Percentiles rank a stretch among this genome's conserved stretches.
Conservation (phyloP, 2,888 invertebrate genomes). For the Callosobruchus maculatus region DNA sequence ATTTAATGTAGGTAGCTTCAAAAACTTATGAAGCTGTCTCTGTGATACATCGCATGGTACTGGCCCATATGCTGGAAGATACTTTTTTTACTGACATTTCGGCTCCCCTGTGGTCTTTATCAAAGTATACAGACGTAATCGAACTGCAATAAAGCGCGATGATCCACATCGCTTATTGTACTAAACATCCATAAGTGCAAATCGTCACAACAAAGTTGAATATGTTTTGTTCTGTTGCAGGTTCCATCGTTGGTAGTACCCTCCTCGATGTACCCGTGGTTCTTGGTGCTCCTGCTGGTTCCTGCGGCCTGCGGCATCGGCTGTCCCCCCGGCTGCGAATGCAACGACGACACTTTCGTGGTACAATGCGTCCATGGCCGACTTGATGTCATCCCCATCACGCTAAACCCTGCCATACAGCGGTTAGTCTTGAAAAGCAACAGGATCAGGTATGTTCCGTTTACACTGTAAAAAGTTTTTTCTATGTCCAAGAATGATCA, state of each 20-base stretch:
- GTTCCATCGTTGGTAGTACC: slow-evolving; percentile 12
- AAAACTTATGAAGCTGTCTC: too few relatives aligned
- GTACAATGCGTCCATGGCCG: slow-evolving; percentile 77
- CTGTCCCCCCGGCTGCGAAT: slow-evolving; percentile 83
- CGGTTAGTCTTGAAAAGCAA: slow-evolving; percentile 80
- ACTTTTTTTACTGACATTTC: too few relatives aligned
- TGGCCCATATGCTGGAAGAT: too few relatives aligned
- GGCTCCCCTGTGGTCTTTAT: too few relatives aligned
- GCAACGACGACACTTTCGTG: slow-evolving; percentile 85
- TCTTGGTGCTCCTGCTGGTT: slow-evolving; percentile 31
- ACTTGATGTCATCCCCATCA: slow-evolving; percentile 85
- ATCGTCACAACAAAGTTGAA: neutral
- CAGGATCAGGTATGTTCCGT: slow-evolving; percentile 57
- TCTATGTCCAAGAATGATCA: too few relatives aligned
- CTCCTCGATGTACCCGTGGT: slow-evolving; percentile 15
- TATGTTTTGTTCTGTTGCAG: slow-evolving; percentile 35
- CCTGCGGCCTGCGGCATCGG: slow-evolving; percentile 56
- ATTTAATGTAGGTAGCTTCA: too few relatives aligned
- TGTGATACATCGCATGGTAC: too few relatives aligned
- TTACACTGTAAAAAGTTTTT: too few relatives aligned
- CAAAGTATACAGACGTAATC: too few relatives aligned
- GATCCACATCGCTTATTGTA: too few relatives aligned
- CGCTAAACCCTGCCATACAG: slow-evolving; percentile 86
- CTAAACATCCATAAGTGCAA: too few relatives aligned
- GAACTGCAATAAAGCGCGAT: too few relatives aligned